Evolutionary conservation across 2,113 vertebrate species (phyloP).

Genomic region (Tor tambroides): DNA sequence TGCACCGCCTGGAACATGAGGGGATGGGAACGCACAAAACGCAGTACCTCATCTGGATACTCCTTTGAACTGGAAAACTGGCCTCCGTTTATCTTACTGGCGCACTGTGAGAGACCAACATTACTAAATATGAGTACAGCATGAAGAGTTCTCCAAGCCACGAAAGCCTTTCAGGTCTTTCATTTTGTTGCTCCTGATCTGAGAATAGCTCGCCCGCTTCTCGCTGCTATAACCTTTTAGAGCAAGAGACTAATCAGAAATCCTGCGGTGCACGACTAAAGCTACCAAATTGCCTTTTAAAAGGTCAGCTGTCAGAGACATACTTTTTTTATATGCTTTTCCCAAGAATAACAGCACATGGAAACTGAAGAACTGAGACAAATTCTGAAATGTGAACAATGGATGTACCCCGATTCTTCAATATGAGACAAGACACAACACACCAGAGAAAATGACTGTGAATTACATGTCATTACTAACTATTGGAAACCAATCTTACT

Average conservation of each 20-base stretch:
- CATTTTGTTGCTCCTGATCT: not conserved
- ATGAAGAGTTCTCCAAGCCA: not conserved
- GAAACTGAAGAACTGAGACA: no score
- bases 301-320: slow-evolving; percentile 43
- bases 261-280: slow-evolving; percentile 15
- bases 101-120: slow-evolving; percentile 80
- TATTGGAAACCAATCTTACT: not conserved
- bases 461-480: not conserved
- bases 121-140: not conserved
- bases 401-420: not conserved
- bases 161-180: not conserved
- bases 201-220: not conserved
- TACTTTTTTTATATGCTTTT: slow-evolving; percentile 28
- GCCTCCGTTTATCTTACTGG: slow-evolving; percentile 91
- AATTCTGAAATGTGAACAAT: not conserved
- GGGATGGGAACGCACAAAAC: slow-evolving; percentile 89
- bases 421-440: not conserved
- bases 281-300: slow-evolving; percentile 22
- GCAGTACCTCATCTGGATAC: slow-evolving; percentile 92
- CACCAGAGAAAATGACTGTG: slow-evolving; percentile 1
- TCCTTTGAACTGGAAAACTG: slow-evolving; percentile 89
- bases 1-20: slow-evolving; percentile 89
- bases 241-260: slow-evolving; percentile 27
- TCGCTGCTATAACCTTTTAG: slow-evolving; percentile 37
- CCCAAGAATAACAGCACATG: not conserved